Percentiles rank a stretch among this genome's conserved stretches.
These are phyloP conservation scores for Podabrus alpinus DNA, from an alignment of 2,888 invertebrate genomes.

Conservation along the genomic window DNA sequence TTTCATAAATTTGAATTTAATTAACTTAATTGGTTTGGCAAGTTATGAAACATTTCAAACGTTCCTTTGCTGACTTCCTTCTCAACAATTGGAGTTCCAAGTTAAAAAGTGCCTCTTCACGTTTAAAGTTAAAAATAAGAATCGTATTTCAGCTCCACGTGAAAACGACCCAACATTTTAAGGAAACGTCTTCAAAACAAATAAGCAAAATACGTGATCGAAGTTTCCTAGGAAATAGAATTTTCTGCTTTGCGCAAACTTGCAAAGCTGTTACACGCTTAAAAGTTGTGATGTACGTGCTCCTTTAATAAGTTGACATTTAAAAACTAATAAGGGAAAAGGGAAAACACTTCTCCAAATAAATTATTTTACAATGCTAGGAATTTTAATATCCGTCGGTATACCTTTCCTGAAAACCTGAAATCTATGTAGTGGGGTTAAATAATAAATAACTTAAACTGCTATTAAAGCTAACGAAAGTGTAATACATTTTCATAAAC, in stretches of 20 bases:
- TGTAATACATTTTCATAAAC: too few relatives aligned
- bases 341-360: not conserved
- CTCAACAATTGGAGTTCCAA: not conserved
- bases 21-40: not conserved
- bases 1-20: not conserved
- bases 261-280: slow-evolving; percentile 9
- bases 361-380: not conserved
- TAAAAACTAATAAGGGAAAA: not conserved
- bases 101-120: not conserved
- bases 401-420: too few relatives aligned
- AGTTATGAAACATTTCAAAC: not conserved
- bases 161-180: slow-evolving; percentile 17
- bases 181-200: slow-evolving; percentile 21
- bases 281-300: slow-evolving; percentile 17
- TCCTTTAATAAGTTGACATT: not conserved
- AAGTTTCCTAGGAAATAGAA: slow-evolving; percentile 18
- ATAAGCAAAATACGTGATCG: slow-evolving; percentile 26
- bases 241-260: slow-evolving; percentile 8
- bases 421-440: too few relatives aligned
- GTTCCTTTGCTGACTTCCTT: not conserved
- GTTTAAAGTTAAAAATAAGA: slow-evolving; percentile 1
- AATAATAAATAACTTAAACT: too few relatives aligned
- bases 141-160: slow-evolving; percentile 20
- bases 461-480: too few relatives aligned
- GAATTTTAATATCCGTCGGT: too few relatives aligned